A percentile compares a stretch with the other conserved stretches of the same genome.
Conservation (phyloP, 1,140 invertebrate species). For the Caligus rogercresseyi region DNA sequence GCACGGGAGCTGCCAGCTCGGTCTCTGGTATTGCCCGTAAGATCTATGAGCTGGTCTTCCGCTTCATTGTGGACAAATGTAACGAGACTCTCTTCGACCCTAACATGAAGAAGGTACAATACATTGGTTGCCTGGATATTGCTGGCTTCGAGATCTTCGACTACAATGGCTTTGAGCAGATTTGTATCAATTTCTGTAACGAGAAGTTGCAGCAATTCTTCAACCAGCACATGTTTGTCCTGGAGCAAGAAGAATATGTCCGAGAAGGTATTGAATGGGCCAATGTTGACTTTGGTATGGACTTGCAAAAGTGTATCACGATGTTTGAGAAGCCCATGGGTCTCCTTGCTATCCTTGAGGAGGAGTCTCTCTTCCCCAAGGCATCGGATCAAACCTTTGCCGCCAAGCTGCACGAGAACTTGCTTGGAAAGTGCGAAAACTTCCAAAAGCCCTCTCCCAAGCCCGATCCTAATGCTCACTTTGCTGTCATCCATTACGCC, state of each 20-base stretch:
- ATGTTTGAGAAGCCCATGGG: conserved; percentile 98
- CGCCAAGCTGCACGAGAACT: conserved; percentile 40
- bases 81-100: conserved; percentile 38
- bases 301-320: conserved; percentile 93
- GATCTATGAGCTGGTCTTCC: conserved; percentile 38
- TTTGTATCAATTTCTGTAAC: conserved; percentile 97
- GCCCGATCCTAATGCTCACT: conserved; percentile 60
- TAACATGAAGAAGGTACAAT: conserved; percentile 47
- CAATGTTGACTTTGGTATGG: conserved; percentile 99
- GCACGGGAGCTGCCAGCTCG: conserved; percentile 31
- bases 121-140: conserved; percentile 18
- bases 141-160: conserved; percentile 90
- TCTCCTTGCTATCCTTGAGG: conserved; percentile 42
- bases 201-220: conserved; percentile 95
- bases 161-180: conserved; percentile 73
- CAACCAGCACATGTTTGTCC: conserved; percentile 94
- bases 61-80: conserved; percentile 43
- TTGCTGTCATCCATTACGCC: conserved; percentile 94
- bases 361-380: conserved; percentile 88
- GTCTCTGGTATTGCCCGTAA: conserved; percentile 41
- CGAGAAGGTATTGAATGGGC: conserved; percentile 94
- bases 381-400: conserved; percentile 56
- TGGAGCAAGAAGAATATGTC: conserved; percentile 97
- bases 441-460: conserved; percentile 41
- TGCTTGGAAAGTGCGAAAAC: conserved; percentile 25